phyloP scores from a whole-genome alignment of 2,113 vertebrate species.

The Leuciscus idus region DNA sequence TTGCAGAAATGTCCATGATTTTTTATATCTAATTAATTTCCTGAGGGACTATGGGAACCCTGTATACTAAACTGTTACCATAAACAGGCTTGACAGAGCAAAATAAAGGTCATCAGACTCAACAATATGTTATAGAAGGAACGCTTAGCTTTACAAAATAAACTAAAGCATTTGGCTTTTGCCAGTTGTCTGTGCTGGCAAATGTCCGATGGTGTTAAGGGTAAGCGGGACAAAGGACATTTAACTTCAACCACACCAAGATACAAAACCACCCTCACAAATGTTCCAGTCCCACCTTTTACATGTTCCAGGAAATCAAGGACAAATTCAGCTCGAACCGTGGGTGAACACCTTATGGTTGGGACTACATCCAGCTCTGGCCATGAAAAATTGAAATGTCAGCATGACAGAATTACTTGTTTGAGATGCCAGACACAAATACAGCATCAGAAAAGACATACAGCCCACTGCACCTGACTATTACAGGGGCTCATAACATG shows the following conservation, averaged over 20 bases:
- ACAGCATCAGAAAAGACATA: not conserved
- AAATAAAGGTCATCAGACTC: not conserved
- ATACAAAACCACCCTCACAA: constrained; percentile 18
- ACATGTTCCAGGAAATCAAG: constrained; percentile 27
- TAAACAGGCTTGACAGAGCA: not conserved
- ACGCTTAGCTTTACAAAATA: not conserved
- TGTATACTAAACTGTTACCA: not conserved
- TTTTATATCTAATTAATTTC: not conserved
- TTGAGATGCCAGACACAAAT: not conserved
- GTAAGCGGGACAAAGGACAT: constrained; percentile 16
- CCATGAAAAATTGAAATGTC: constrained; percentile 24
- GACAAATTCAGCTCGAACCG: not conserved
- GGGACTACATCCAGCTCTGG: constrained; percentile 9
- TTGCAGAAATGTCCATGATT: not conserved
- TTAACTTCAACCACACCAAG: not conserved
- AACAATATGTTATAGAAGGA: not conserved
- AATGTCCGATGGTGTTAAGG: constrained; percentile 19
- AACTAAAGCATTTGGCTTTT: not conserved
- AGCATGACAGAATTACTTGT: constrained; percentile 11
- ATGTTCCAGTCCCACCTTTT: constrained; percentile 22
- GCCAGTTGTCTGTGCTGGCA: constrained; percentile 1
- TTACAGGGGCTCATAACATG: not conserved
- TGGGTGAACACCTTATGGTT: constrained; percentile 35
- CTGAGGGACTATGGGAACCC: not conserved
- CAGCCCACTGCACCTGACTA: not conserved